These are phyloP conservation scores for Mesitornis unicolor DNA, from an alignment of 2,113 vertebrate genomes.

Conservation along the genomic window DNA sequence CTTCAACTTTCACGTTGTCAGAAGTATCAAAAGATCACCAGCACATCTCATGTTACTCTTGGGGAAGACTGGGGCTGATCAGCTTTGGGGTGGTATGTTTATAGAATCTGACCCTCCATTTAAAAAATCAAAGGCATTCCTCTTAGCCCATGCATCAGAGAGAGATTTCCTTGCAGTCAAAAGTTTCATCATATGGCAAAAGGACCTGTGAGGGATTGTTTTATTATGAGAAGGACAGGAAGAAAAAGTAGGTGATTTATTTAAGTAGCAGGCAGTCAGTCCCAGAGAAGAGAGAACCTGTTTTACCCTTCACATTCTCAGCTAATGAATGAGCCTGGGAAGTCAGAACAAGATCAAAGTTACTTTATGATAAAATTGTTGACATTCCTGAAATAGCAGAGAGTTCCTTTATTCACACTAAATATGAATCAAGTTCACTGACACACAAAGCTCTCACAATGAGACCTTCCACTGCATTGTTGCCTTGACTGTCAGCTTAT, in stretches of 20 bases:
- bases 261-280: not conserved
- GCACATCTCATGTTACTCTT: not conserved
- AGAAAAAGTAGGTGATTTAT: constrained; percentile 53
- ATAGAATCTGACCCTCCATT: constrained; percentile 39
- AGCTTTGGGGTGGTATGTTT: constrained; percentile 53
- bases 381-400: constrained; percentile 75
- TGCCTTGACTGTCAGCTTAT: constrained; percentile 69
- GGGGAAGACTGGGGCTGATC: not conserved
- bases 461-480: constrained; percentile 51
- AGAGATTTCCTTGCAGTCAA: constrained; percentile 36
- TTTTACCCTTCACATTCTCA: constrained; percentile 40
- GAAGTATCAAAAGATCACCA: constrained; percentile 24
- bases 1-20: not conserved
- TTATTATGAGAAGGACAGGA: constrained; percentile 31
- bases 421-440: constrained; percentile 76
- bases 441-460: constrained; percentile 45
- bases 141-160: not conserved
- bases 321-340: constrained; percentile 68
- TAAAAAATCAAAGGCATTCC: constrained; percentile 65
- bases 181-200: not conserved
- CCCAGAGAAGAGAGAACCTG: constrained; percentile 12
- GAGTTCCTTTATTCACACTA: constrained; percentile 64
- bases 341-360: constrained; percentile 69
- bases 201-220: not conserved
- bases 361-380: constrained; percentile 68